These are phyloP conservation scores for Jacana jacana DNA, from an alignment of 2,113 vertebrate species.

Conservation along the genomic window DNA sequence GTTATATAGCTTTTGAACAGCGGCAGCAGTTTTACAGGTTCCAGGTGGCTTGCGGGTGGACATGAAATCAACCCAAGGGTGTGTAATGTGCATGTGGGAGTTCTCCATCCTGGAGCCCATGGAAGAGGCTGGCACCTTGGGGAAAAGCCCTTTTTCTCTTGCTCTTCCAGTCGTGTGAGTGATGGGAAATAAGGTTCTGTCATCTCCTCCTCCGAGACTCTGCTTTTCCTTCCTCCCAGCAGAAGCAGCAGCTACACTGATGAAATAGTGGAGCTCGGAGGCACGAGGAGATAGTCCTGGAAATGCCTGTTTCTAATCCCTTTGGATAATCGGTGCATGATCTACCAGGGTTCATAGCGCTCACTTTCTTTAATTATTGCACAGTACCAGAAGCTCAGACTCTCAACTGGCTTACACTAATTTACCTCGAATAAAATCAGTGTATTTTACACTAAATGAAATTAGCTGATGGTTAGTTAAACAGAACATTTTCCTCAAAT, in stretches of 20 bases:
- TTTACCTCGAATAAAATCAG: not conserved
- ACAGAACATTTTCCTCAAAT: not conserved
- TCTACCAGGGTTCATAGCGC: not conserved
- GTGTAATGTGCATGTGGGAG: constrained; percentile 41
- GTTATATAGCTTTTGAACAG: constrained; percentile 26
- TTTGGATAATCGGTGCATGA: not conserved
- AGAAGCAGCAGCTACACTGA: not conserved
- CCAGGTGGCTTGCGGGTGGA: not conserved
- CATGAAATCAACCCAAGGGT: not conserved
- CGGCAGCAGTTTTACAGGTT: constrained; percentile 42
- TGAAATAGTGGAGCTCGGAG: not conserved
- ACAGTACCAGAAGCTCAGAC: not conserved
- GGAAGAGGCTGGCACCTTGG: not conserved
- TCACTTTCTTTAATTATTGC: not conserved
- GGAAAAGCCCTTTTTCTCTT: not conserved
- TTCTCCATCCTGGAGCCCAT: not conserved
- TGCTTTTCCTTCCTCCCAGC: not conserved
- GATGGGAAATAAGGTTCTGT: not conserved
- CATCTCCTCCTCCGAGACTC: not conserved
- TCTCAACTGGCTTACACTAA: not conserved
- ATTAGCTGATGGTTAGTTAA: not conserved
- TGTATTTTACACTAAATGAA: not conserved
- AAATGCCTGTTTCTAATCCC: not conserved
- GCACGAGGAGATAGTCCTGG: not conserved
- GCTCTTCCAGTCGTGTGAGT: not conserved